These are phyloP conservation scores for Ivindomyrus marchei DNA, from an alignment of 2,113 vertebrate genomes.

Conservation along the genomic window DNA sequence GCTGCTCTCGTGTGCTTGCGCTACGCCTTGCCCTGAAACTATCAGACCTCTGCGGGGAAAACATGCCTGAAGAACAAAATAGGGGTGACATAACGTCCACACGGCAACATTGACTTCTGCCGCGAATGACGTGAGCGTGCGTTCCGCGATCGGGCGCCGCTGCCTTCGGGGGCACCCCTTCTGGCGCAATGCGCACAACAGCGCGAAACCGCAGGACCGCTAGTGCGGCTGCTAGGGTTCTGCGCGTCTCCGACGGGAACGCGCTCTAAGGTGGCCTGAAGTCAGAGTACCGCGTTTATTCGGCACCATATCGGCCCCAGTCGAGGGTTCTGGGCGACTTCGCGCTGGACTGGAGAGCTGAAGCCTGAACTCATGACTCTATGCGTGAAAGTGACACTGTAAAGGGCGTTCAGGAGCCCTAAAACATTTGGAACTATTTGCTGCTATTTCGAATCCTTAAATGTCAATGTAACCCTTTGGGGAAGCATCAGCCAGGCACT, in stretches of 20 bases:
- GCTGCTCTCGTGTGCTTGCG: neutral
- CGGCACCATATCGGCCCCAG: neutral
- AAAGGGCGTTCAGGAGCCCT: neutral
- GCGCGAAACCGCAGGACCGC: neutral
- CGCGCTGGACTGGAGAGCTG: neutral
- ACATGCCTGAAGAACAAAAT: neutral
- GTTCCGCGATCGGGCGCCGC: neutral
- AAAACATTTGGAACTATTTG: neutral
- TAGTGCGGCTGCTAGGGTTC: neutral
- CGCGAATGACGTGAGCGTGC: neutral
- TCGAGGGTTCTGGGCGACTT: neutral
- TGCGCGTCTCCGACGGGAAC: neutral
- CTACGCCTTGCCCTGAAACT: neutral
- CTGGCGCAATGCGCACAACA: neutral
- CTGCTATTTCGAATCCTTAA: neutral
- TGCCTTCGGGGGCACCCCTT: neutral
- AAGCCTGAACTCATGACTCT: neutral
- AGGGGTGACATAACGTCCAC: neutral
- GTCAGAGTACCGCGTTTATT: neutral
- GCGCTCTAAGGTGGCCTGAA: neutral
- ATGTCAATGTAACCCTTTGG: neutral
- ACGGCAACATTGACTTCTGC: neutral
- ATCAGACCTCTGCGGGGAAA: neutral
- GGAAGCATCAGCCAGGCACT: neutral
- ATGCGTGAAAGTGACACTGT: neutral